Percentiles rank a stretch among this genome's conserved stretches.
Conservation (phyloP, 2,888 invertebrate genomes). For the Metellina segmentata region DNA sequence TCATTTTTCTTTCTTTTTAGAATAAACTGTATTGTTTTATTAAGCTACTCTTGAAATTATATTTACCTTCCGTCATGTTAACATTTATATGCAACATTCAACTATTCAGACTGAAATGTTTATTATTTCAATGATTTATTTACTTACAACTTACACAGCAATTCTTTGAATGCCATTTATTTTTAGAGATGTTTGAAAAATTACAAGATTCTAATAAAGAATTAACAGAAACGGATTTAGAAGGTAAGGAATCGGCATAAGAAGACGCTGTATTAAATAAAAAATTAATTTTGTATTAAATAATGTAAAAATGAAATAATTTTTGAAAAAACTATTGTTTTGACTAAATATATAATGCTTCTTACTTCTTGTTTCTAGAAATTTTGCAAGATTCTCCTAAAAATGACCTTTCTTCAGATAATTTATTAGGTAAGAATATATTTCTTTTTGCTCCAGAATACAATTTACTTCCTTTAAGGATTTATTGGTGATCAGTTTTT, state of each 20-base stretch:
- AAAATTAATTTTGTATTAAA: too few relatives aligned
- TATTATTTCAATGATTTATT: too few relatives aligned
- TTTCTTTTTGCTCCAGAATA: background rate
- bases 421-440: constrained; percentile 30
- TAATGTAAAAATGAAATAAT: background rate
- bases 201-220: background rate
- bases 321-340: background rate
- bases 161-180: background rate
- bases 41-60: too few relatives aligned
- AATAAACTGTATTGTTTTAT: background rate
- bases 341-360: background rate
- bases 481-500: background rate
- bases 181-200: background rate
- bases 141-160: too few relatives aligned
- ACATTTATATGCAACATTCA: too few relatives aligned
- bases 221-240: background rate
- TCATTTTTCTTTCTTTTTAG: background rate
- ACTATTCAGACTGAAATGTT: too few relatives aligned
- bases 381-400: constrained; percentile 3
- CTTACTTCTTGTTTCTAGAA: constrained; percentile 19
- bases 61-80: too few relatives aligned
- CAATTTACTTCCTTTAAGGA: too few relatives aligned
- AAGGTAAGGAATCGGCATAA: background rate
- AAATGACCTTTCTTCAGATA: background rate
- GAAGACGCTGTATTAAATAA: background rate